These are phyloP conservation scores for Plotosus lineatus DNA, from an alignment of 2,113 vertebrate genomes.

Conservation along the genomic window DNA sequence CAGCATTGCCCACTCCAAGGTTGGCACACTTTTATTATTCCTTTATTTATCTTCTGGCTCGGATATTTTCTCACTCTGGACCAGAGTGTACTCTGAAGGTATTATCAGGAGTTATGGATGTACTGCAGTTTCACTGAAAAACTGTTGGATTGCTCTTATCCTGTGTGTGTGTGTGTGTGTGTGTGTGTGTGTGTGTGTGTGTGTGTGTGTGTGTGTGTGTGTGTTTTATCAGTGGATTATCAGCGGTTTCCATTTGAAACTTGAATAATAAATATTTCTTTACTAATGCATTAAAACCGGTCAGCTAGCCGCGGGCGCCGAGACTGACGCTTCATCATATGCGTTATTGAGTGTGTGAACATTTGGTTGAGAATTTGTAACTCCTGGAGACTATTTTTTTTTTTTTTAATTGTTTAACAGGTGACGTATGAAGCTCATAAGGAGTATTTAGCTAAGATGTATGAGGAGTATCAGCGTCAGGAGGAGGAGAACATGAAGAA, in stretches of 20 bases:
- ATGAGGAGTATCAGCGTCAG: constrained; percentile 97
- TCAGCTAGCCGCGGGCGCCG: background rate
- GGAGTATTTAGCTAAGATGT: constrained; percentile 98
- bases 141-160: no score
- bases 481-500: constrained; percentile 99
- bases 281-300: background rate
- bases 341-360: background rate
- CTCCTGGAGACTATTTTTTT: background rate
- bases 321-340: background rate
- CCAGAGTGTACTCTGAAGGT: background rate
- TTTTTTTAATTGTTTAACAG: constrained; percentile 63
- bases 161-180: no score
- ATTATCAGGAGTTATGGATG: no score
- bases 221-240: no score
- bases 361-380: background rate
- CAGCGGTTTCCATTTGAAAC: no score
- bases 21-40: constrained; percentile 60
- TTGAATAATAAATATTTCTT: no score
- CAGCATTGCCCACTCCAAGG: constrained; percentile 98
- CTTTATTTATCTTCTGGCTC: background rate
- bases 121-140: no score
- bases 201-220: no score
- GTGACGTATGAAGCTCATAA: constrained; percentile 99
- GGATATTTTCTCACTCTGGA: background rate
- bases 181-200: no score